phyloP scores from a whole-genome alignment of 2,113 vertebrate species.

The Coregonus clupeaformis region DNA sequence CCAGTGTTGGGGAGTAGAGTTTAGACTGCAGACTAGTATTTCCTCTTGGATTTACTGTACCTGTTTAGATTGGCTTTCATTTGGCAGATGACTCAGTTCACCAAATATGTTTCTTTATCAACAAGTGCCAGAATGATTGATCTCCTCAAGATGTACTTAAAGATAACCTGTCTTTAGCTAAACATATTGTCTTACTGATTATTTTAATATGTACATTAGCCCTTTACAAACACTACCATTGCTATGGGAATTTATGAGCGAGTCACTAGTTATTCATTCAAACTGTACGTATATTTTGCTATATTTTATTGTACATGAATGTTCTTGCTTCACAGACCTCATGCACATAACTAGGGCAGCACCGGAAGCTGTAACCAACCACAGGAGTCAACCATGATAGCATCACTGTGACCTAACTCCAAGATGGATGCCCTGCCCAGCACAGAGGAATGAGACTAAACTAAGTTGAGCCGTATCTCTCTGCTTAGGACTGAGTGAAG shows the following conservation, averaged over 20 bases:
- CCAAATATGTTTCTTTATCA: neutral
- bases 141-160: neutral
- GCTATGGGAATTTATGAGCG: neutral
- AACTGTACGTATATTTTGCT: no score
- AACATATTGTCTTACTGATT: neutral
- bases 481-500: conserved; percentile 22
- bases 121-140: neutral
- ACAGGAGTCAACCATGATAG: conserved; percentile 2
- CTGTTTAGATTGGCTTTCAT: neutral
- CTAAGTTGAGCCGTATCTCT: neutral
- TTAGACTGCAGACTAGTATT: neutral
- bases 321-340: conserved; percentile 36
- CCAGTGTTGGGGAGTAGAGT: neutral
- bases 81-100: neutral
- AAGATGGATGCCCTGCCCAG: conserved; percentile 25
- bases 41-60: neutral
- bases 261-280: neutral
- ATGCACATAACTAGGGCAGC: neutral
- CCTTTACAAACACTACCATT: neutral
- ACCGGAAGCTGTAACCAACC: neutral
- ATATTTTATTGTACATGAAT: conserved; percentile 1
- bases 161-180: conserved; percentile 3
- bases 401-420: neutral
- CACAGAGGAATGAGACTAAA: conserved; percentile 20
- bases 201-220: neutral